Conservation (phyloP, 2,797 vertebrate genomes). For the Darevskia mixta region DNA sequence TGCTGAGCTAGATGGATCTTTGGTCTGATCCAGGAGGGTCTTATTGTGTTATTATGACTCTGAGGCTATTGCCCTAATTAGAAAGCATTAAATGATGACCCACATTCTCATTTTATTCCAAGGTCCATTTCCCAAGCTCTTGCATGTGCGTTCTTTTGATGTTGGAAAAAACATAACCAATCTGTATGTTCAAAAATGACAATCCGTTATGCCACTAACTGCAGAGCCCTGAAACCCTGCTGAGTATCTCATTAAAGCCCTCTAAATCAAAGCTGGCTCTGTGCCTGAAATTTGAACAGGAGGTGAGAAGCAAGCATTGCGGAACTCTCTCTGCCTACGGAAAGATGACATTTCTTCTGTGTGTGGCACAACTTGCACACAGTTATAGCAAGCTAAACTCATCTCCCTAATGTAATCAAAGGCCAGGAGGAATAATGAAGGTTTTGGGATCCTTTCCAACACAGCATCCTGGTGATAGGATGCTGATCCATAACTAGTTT, state of each 20-base stretch:
- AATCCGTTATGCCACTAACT: constrained; percentile 10
- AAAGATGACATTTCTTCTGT: constrained; percentile 33
- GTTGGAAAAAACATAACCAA: not conserved
- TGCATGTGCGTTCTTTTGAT: not conserved
- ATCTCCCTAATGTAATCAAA: not conserved
- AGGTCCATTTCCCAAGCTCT: constrained; percentile 1
- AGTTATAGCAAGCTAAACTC: not conserved
- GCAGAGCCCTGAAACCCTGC: constrained; percentile 48
- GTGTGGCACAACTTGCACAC: not conserved
- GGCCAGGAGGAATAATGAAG: not conserved
- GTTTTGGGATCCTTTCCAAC: not conserved
- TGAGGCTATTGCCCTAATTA: not conserved
- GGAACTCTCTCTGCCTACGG: not conserved
- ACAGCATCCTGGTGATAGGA: not conserved
- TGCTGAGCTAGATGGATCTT: too few relatives aligned
- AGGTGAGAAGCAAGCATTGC: constrained; percentile 29
- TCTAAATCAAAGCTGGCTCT: constrained; percentile 53
- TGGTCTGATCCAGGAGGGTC: too few relatives aligned
- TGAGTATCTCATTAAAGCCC: constrained; percentile 54
- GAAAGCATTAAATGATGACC: not conserved
- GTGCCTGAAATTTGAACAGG: constrained; percentile 28
- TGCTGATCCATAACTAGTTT: not conserved
- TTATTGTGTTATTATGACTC: not conserved
- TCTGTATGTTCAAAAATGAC: constrained; percentile 39
- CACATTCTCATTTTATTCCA: not conserved